Evolutionary conservation across 2,797 vertebrate genomes (phyloP).

Genomic region (Xerus rutilus): DNA sequence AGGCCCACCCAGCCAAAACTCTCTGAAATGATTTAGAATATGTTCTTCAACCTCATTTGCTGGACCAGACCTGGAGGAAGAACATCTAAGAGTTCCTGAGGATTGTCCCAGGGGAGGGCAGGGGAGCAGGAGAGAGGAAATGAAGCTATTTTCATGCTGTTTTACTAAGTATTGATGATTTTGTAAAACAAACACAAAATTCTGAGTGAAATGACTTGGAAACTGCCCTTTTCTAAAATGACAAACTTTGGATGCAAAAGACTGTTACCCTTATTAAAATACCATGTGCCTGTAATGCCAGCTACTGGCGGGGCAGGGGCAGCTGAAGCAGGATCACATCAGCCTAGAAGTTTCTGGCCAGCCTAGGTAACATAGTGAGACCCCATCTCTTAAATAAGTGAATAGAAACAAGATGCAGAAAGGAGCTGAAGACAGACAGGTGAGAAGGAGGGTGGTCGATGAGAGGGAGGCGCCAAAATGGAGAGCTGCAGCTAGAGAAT

Average conservation of each 20-base stretch:
- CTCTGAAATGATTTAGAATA: not conserved
- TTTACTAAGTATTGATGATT: slow-evolving; percentile 86
- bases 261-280: not conserved
- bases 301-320: not conserved
- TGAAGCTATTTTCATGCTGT: slow-evolving; percentile 80
- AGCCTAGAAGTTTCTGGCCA: not conserved
- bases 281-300: not conserved
- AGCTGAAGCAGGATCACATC: not conserved
- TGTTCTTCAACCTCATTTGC: slow-evolving; percentile 21
- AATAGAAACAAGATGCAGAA: not conserved
- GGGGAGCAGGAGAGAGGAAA: slow-evolving; percentile 71
- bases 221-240: slow-evolving; percentile 20
- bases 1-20: slow-evolving; percentile 17
- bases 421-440: not conserved
- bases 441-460: too few species aligned
- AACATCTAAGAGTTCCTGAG: not conserved
- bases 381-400: too few species aligned
- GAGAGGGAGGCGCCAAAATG: not conserved
- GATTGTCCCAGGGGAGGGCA: not conserved
- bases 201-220: slow-evolving; percentile 82
- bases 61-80: slow-evolving; percentile 52
- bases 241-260: not conserved
- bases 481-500: too few species aligned
- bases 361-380: not conserved
- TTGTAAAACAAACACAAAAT: slow-evolving; percentile 81